Evolutionary conservation across 2,888 invertebrate genomes (phyloP).

Genomic region (Papilio demoleus): DNA sequence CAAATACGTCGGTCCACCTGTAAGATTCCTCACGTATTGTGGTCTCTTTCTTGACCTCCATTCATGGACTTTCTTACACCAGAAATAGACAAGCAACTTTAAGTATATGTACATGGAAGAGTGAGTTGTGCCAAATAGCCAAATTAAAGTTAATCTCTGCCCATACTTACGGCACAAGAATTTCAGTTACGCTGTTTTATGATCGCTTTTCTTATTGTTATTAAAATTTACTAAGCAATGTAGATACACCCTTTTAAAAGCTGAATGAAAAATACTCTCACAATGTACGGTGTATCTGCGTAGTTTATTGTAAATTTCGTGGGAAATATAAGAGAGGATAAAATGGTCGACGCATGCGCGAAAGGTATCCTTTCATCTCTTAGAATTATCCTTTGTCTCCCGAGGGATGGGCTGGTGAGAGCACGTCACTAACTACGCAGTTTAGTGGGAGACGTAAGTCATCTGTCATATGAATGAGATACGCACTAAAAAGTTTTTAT

Average conservation of each 20-base stretch:
- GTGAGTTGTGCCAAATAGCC: too few species aligned
- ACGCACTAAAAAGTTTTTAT: conserved; percentile 11
- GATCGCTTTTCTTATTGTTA: too few species aligned
- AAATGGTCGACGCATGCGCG: conserved; percentile 66
- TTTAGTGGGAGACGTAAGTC: conserved; percentile 54
- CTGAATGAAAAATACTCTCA: conserved; percentile 26
- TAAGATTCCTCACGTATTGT: too few species aligned
- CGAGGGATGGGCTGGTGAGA: conserved; percentile 33
- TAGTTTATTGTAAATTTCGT: conserved; percentile 28
- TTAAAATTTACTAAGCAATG: conserved; percentile 4
- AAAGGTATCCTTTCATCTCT: conserved; percentile 54
- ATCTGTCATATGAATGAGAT: neutral
- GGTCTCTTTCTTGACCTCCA: too few species aligned
- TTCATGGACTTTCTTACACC: too few species aligned
- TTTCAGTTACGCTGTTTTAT: too few species aligned
- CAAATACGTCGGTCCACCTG: too few species aligned
- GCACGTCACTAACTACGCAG: conserved; percentile 39
- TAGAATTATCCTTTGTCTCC: conserved; percentile 65
- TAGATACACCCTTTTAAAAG: conserved; percentile 19
- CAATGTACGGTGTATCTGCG: conserved; percentile 11
- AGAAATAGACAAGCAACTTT: too few species aligned
- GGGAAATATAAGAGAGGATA: conserved; percentile 37
- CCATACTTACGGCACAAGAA: too few species aligned
- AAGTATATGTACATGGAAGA: too few species aligned
- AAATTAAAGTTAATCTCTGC: too few species aligned